phyloP scores from a whole-genome alignment of 1,140 invertebrate genomes.

The Steinernema feltiae region DNA sequence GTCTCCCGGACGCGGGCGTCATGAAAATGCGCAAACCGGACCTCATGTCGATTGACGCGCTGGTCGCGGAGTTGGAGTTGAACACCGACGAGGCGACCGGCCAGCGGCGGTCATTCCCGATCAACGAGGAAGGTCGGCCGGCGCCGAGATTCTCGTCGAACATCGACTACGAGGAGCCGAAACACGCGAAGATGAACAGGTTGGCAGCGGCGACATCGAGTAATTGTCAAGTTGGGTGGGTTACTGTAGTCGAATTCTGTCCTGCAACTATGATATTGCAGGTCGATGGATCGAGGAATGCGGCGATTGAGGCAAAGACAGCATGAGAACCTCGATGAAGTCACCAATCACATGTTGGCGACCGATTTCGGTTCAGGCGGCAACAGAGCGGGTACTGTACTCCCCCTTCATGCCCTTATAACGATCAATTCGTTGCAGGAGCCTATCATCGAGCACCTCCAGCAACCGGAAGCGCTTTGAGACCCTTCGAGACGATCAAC shows the following conservation, averaged over 20 bases:
- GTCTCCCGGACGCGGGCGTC: conserved; percentile 45
- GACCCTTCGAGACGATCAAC: conserved; percentile 54
- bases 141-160: not conserved
- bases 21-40: conserved; percentile 5
- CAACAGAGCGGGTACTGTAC: not conserved
- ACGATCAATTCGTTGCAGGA: conserved; percentile 7
- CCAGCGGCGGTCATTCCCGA: conserved; percentile 8
- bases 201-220: not conserved
- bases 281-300: conserved; percentile 18
- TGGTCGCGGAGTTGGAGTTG: conserved; percentile 53
- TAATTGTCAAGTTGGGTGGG: conserved; percentile 6
- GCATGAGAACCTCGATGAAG: not conserved
- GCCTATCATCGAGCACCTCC: conserved; percentile 17
- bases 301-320: not conserved
- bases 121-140: conserved; percentile 11
- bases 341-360: not conserved
- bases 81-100: conserved; percentile 44
- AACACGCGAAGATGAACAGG: conserved; percentile 16
- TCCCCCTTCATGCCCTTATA: not conserved
- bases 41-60: conserved; percentile 45
- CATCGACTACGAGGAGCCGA: conserved; percentile 13
- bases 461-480: not conserved
- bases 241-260: not conserved
- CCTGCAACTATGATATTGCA: conserved; percentile 6
- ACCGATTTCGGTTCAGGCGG: not conserved